Conservation (phyloP, 92 coral and sea anemone species). For the Chrysogorgia sp. region DNA sequence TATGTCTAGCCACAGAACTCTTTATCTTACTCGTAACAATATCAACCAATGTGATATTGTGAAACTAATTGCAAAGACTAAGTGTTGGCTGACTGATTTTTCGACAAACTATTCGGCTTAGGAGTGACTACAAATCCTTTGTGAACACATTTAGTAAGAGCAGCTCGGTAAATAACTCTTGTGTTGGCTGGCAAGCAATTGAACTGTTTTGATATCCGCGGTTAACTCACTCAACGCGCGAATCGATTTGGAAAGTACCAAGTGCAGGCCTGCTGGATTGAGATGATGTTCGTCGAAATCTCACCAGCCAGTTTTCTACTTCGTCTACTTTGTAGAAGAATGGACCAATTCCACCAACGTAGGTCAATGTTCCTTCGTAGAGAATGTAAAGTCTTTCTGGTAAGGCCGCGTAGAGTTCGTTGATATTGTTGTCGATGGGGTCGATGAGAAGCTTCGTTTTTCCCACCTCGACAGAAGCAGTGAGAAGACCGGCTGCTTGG, state of each 20-base stretch:
- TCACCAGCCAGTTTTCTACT: conserved; percentile 66
- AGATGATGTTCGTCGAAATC: background rate
- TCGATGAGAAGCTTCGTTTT: conserved; percentile 49
- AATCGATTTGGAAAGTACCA: background rate
- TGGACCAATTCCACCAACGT: conserved; percentile 86
- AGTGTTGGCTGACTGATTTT: no score
- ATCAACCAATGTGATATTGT: no score
- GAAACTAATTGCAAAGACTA: no score
- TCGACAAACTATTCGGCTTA: no score
- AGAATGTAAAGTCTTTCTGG: conserved; percentile 81
- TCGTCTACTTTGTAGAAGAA: conserved; percentile 61
- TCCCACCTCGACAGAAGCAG: conserved; percentile 14
- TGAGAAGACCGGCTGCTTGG: conserved; percentile 68
- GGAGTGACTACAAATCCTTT: background rate
- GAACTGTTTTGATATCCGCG: background rate
- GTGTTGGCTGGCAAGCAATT: no score
- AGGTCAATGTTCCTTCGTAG: conserved; percentile 60
- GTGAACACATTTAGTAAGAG: background rate
- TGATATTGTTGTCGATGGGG: conserved; percentile 69
- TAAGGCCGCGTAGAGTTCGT: conserved; percentile 65
- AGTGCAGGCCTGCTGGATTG: background rate
- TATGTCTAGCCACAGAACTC: no score
- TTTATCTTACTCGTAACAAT: no score
- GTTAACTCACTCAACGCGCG: background rate
- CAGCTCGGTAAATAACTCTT: background rate